Percentiles rank a stretch among this genome's conserved stretches.
These are phyloP conservation scores for Battus philenor DNA, from an alignment of 1,140 invertebrate species.

Conservation along the genomic window DNA sequence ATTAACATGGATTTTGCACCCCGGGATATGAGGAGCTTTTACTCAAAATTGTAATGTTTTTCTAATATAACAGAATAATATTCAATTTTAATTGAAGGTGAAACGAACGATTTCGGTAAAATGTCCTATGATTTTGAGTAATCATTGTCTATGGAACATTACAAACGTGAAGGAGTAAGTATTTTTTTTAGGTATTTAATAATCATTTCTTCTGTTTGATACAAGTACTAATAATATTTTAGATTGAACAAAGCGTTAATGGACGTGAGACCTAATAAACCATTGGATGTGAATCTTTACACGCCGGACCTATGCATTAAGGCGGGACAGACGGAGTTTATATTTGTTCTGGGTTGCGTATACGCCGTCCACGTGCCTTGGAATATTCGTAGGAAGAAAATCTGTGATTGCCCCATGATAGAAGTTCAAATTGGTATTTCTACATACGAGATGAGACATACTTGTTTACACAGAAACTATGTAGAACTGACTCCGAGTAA, in stretches of 20 bases:
- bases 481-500: conserved; percentile 44
- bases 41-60: no score
- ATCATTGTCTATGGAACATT: conserved; percentile 68
- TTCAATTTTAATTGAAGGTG: conserved; percentile 45
- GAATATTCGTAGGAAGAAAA: conserved; percentile 55
- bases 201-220: not conserved
- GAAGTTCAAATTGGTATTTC: conserved; percentile 59
- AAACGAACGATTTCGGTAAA: conserved; percentile 59
- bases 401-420: conserved; percentile 65
- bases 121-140: conserved; percentile 60
- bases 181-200: conserved; percentile 13
- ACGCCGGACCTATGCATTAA: conserved; percentile 54
- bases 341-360: conserved; percentile 54
- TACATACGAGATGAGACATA: conserved; percentile 56
- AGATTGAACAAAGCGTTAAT: conserved; percentile 60
- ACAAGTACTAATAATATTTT: conserved; percentile 15
- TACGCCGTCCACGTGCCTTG: conserved; percentile 46
- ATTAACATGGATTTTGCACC: no score
- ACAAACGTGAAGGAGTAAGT: conserved; percentile 63
- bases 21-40: no score
- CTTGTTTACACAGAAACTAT: conserved; percentile 47
- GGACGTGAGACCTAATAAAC: conserved; percentile 52
- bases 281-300: conserved; percentile 46
- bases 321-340: conserved; percentile 39
- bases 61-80: no score